phyloP scores from a whole-genome alignment of 1,140 invertebrate genomes.

The Anoplophora glabripennis region DNA sequence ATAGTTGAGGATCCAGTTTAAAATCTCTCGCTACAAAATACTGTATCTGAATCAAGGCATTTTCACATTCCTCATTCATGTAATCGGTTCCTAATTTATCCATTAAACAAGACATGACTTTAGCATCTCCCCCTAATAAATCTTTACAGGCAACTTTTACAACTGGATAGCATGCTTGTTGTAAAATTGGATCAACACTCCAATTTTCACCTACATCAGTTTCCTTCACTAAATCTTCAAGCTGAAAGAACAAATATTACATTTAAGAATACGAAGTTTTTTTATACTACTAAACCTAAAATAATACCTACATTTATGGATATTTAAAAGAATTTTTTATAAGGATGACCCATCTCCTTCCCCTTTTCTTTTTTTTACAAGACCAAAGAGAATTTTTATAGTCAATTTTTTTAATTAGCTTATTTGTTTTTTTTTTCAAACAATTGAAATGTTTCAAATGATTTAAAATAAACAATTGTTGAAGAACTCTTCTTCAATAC shows the following conservation, averaged over 20 bases:
- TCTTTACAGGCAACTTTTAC: slow-evolving; percentile 71
- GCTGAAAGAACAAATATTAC: slow-evolving; percentile 46
- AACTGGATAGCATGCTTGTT: slow-evolving; percentile 79
- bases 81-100: slow-evolving; percentile 76
- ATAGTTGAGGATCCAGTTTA: slow-evolving; percentile 87
- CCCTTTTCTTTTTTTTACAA: no score
- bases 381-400: no score
- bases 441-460: no score
- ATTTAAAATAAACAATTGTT: no score
- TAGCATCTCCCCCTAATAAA: slow-evolving; percentile 65
- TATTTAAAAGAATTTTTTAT: no score
- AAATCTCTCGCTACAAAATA: slow-evolving; percentile 96
- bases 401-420: no score
- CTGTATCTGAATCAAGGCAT: slow-evolving; percentile 90
- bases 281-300: no score
- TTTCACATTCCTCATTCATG: slow-evolving; percentile 89
- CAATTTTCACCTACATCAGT: slow-evolving; percentile 86
- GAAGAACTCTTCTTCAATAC: no score
- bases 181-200: slow-evolving; percentile 86
- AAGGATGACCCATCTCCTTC: no score
- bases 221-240: slow-evolving; percentile 76
- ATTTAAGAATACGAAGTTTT: no score
- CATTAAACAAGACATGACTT: slow-evolving; percentile 92
- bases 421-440: no score
- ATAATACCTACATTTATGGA: no score